phyloP scores from a whole-genome alignment of 2,113 vertebrate species.

The Psophia crepitans region DNA sequence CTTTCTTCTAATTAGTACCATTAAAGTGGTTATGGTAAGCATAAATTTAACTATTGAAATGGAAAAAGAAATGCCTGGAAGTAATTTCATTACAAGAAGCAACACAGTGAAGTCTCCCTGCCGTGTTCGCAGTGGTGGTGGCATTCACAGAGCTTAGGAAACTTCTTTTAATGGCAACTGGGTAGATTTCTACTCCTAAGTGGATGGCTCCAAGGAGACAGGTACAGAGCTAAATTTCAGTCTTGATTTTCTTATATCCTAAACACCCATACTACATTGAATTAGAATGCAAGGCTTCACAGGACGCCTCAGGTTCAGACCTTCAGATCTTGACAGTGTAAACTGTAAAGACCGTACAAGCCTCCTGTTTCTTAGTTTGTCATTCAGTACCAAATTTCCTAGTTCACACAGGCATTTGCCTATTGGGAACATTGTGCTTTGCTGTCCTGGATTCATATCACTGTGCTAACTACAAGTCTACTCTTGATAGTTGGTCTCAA shows the following conservation, averaged over 20 bases:
- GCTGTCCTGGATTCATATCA: not conserved
- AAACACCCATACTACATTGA: not conserved
- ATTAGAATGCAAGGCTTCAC: not conserved
- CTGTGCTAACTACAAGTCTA: not conserved
- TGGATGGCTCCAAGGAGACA: not conserved
- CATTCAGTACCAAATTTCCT: not conserved
- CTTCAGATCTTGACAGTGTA: not conserved
- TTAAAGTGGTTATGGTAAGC: not conserved
- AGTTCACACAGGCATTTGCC: not conserved
- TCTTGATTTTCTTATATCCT: not conserved
- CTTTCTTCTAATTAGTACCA: not conserved
- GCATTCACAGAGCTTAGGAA: not conserved
- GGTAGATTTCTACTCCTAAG: not conserved
- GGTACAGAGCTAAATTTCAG: not conserved
- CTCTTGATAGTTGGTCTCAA: not conserved
- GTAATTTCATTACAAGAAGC: not conserved
- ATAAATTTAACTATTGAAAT: not conserved
- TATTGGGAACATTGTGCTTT: not conserved
- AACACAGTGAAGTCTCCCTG: not conserved
- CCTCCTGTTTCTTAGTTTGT: not conserved
- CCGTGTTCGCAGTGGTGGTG: fast-evolving
- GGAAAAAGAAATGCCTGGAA: not conserved
- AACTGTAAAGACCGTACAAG: not conserved
- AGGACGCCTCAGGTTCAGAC: not conserved
- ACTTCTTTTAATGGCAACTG: not conserved